Base-by-base conservation (phyloP, 1,140 invertebrate genomes). In the Manduca sexta region DNA sequence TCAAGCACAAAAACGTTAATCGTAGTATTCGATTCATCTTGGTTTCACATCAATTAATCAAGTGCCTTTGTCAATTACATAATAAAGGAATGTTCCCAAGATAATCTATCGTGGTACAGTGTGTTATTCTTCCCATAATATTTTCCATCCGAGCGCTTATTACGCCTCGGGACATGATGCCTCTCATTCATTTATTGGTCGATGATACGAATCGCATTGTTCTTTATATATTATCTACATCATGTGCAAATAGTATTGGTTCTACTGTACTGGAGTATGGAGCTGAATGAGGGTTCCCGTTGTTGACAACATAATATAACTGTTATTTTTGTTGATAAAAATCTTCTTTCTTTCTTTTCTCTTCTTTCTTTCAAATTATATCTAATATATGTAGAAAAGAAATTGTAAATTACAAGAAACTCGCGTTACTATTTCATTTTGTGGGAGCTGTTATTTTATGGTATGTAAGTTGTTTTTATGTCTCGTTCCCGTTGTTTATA, bases 61-160 rank as follows among this genome's bases (percentile, higher is more conserved):
- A 50, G 40, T 40, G 45, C 21, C 45, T 60, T 49, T 55, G 52
- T 43, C 52, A 48, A 59, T 62, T 62, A 59, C 55, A 52, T 49
- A 51, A 49, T 35, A 35, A 35, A 35, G 12, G 51, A 62, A 62
- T 57, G 48, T 62, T 66, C 63, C 53, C 63, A 66, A 60, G 63
- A 52, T 52, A 53, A 55, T 54, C 42, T 42, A 45, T 45, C 45
- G 16, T 11, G 8, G 18, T 29, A 35, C 14, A 50, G 30, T 51
- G 30, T 14, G 33, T 45, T 52, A 57, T 52, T 43, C 50, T 62
- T 66, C 62, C 56, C 60, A 63, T 62, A 39, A 46, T 49, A 44
- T 52, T 60, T 56, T 51, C 54, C 38, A 38, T 33, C 48, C 49
- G 35, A 40, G 53, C 48, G 34, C 34, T 35, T 58, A 66, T 66